Evolutionary conservation across 1,140 invertebrate species (phyloP).

Genomic region (Daktulosphaira vitifoliae): DNA sequence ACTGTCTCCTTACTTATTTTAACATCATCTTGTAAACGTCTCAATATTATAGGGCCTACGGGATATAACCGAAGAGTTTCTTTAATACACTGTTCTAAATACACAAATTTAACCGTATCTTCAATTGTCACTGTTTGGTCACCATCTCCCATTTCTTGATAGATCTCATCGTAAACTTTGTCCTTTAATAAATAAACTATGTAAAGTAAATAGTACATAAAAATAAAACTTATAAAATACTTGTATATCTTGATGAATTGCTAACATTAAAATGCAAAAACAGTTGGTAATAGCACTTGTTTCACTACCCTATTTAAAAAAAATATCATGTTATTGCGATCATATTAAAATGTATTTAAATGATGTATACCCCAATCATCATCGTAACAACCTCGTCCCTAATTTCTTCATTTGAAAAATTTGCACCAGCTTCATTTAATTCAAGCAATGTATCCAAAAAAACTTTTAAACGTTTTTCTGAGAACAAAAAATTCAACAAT

Average conservation of each 20-base stretch:
- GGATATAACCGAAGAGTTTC: conserved; percentile 42
- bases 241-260: conserved; percentile 51
- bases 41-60: conserved; percentile 53
- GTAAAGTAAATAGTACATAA: too few species aligned
- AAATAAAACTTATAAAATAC: conserved; percentile 34
- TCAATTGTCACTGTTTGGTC: conserved; percentile 47
- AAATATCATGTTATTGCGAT: too few species aligned
- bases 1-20: conserved; percentile 38
- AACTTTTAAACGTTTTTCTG: conserved; percentile 36
- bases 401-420: conserved; percentile 51
- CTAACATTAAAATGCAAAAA: conserved; percentile 47
- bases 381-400: conserved; percentile 52
- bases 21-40: conserved; percentile 49
- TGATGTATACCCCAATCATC: conserved; percentile 51
- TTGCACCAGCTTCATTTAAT: conserved; percentile 44
- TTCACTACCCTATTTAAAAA: conserved; percentile 56
- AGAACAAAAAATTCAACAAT: background rate
- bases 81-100: conserved; percentile 36
- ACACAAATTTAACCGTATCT: conserved; percentile 45
- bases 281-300: conserved; percentile 49
- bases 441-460: conserved; percentile 57
- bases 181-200: conserved; percentile 39
- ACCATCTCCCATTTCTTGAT: conserved; percentile 46
- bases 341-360: too few species aligned
- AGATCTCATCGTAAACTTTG: conserved; percentile 44